Base-by-base conservation (phyloP, 23 tunicate genomes). In the Styela plicata region DNA sequence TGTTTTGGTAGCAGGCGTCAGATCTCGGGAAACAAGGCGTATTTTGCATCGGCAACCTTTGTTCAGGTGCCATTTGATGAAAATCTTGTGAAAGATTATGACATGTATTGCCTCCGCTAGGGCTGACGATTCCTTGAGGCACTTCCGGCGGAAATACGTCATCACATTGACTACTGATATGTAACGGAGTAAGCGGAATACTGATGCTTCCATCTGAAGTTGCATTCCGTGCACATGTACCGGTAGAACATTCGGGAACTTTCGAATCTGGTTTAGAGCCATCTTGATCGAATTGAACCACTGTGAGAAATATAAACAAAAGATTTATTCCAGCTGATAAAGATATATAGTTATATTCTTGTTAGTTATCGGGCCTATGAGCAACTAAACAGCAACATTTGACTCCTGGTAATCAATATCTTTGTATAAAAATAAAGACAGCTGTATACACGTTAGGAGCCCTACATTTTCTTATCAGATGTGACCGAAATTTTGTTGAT, bases 231-330 rank as follows among this genome's bases (percentile, higher is more conserved):
- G 36, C 77, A 31, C 16, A 3, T n/a, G 77, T 5, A 7, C 25
- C 64, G 33, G 18, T 44, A 21, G 85, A 80, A 74, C 74, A 84
- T 63, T 91, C 97, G 5, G 97, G 97, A 69, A 91, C 97, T 76
- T 91, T 91, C 0, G 97, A 86, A 69, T 91, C 97, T 20, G 84
- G 87, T 36, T 82, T 91, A 28, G 86, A 85, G 44, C 52, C 74
- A 70, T 76, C 81, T 36, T 91, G 82, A 10, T 91, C 90, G 36
- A 86, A 65, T 1, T 87, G 87, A 20, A 86, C 97, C 74, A 91
- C 97, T 86, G 86, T 31, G 78, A 86, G n/a, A n/a, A n/a, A n/a
- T n/a, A n/a, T n/a, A n/a, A n/a, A n/a, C n/a, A n/a, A n/a, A n/a
- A n/a, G n/a, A n/a, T n/a, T n/a, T n/a, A n/a, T n/a, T n/a, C n/a